These are phyloP conservation scores for Tursiops truncatus DNA, from an alignment of 2,113 vertebrate genomes.

Conservation along the genomic window DNA sequence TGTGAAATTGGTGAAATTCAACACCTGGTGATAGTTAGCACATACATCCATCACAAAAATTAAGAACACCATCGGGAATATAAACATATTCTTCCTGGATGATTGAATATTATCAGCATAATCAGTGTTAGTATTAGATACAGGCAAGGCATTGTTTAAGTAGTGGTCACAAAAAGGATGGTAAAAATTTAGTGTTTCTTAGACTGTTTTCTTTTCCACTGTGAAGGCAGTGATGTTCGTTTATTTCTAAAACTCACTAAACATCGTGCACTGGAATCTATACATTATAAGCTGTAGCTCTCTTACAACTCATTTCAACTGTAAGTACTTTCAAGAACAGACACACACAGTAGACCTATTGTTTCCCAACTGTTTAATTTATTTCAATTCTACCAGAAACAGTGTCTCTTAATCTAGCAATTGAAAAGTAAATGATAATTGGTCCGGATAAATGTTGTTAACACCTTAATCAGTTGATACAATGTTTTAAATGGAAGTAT, in stretches of 20 bases:
- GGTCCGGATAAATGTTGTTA: conserved; percentile 69
- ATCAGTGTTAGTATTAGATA: neutral
- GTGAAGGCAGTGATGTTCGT: neutral
- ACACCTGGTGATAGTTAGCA: neutral
- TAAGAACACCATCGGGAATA: neutral
- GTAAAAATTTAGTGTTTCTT: neutral
- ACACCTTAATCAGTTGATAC: conserved; percentile 68
- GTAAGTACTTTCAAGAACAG: neutral
- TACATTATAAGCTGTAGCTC: neutral
- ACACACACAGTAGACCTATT: neutral
- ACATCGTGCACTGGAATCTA: neutral
- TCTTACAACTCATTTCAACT: neutral
- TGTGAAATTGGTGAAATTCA: neutral
- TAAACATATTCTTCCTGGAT: neutral
- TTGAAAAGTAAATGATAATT: conserved; percentile 70
- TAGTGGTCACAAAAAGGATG: neutral
- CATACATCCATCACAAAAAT: neutral
- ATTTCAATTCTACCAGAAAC: neutral
- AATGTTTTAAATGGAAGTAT: neutral
- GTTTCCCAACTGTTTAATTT: conserved; percentile 10
- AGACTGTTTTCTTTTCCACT: neutral
- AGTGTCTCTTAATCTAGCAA: conserved; percentile 38
- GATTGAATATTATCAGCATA: neutral
- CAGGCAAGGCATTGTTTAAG: neutral
- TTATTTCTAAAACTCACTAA: neutral